Base-by-base conservation (phyloP, 1,140 invertebrate species). In the Eubasilissa regina region DNA sequence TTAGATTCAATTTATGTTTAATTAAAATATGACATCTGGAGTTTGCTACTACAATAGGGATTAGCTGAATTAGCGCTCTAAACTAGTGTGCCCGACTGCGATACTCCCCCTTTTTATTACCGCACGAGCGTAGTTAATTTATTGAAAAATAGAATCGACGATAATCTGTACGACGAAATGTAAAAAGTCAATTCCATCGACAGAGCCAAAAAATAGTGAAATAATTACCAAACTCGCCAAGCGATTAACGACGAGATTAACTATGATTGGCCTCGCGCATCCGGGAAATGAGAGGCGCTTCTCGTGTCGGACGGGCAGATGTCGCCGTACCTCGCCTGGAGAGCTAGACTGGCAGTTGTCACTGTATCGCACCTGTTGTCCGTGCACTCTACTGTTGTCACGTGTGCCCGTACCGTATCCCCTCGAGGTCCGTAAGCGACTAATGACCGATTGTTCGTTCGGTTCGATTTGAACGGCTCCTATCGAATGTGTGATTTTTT, bases 361-460 rank as follows among this genome's bases (percentile, higher is more conserved):
- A 68, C 35, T 48, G n/a, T 64, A 64, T 44, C 44, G 56, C 56
- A 68, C 64, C 35, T 68, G 64, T 62, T 19, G 17, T 62, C 12
- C 19, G 44, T 25, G 21, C 64, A 48, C n/a, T 15, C 43, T 13
- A 9, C 35, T 68, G 25, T 58, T 15, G 55, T 51, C 48, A 73
- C 64, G 64, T 21, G 15, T 48, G 15, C n/a, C 58, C 80, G 77
- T 70, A 66, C 68, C 56, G 56, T 60, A 11, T 43, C 60, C 77
- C 21, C 66, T 53, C 44, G 78, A 56, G 74, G 60, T 76, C 62
- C 78, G 72, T 58, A 75, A 77, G 66, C 77, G 55, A 82, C 81
- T 82, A 82, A 82, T 82, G 74, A 82, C 78, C 72, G 75, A 79
- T 82, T 82, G 81, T 82, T 79, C 72, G 68, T 74, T 55, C 48